Evolutionary conservation across 2,113 vertebrate genomes (phyloP), one percentile per base, ranked within the genome.

Genomic region (Lathamus discolor): DNA sequence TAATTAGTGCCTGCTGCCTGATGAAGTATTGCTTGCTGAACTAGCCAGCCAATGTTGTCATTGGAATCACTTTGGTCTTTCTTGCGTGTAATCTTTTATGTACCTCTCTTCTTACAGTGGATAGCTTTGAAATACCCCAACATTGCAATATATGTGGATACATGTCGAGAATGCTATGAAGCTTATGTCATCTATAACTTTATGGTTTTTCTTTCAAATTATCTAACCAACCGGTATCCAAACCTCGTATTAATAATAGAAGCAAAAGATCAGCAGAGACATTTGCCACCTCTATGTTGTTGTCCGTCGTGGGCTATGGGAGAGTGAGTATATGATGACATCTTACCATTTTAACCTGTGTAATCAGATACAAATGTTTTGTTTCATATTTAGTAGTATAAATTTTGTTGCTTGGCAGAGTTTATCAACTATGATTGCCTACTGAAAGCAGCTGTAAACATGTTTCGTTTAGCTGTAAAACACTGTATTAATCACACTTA

Each of bases 121-220:
- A 98, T 99, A 96, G 99, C 99, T 48, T 95, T 99, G 96, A 99
- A 99, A 96, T 99, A 99, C 96, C 99, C 99, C 70, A 92, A 94
- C 72, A 99, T 99, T 95, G 99, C 99, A 76, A 99, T 99, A 85
- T 99, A 99, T 61, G 99, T 99, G 98, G 99, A 99, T 97, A 99
- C 99, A 5, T 99, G 99, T 98, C 98, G 99, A 97, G 99, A 99
- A 94, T 99, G 99, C 97, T 99, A 99, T 37, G 99, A 99, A 98
- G 99, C 99, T 23, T 99, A 99, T 88, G 99, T 99, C 96, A 99
- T 99, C 98, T 99, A 99, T 97, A 99, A 99, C 97, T 99, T 99
- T 94, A 99, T 99, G 99, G 99, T 98, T 92, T 99, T 99, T 97
- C 98, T 99, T 97, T 98, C 99, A 48, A 99, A 99, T 96, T 99